Conservation (phyloP, 2,797 vertebrate species). For the Onychomys arenicola region DNA sequence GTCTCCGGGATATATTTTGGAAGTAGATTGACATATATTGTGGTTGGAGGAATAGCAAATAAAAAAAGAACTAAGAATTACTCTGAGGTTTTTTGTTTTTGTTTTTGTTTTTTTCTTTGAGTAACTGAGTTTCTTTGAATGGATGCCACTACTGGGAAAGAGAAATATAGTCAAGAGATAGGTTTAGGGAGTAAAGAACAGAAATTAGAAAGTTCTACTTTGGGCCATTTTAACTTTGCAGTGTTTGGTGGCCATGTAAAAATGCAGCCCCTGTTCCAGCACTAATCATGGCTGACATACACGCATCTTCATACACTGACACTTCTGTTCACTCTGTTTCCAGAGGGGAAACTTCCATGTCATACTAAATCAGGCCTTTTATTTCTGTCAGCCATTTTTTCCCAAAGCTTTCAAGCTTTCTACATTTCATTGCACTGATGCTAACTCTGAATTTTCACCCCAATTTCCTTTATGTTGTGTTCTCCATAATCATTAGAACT, state of each 20-base stretch:
- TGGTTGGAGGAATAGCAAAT: conserved; percentile 10
- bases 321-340: not conserved
- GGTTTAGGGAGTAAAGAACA: not conserved
- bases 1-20: conserved; percentile 23
- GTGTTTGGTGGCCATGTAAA: not conserved
- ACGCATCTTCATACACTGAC: not conserved
- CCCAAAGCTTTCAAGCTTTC: not conserved
- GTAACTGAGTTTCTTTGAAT: not conserved
- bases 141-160: not conserved
- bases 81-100: not conserved
- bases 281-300: too few relatives aligned
- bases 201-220: not conserved
- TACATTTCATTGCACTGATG: not conserved
- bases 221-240: not conserved
- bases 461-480: not conserved
- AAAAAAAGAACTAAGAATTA: conserved; percentile 28
- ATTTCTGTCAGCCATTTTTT: not conserved
- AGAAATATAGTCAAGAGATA: not conserved
- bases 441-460: conserved; percentile 19
- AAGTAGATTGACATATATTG: not conserved
- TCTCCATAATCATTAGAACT: not conserved
- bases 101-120: conserved; percentile 22
- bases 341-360: not conserved
- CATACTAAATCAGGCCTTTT: not conserved
- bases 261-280: not conserved